phyloP scores from a whole-genome alignment of 2,113 vertebrate genomes.

The Mellivora capensis region DNA sequence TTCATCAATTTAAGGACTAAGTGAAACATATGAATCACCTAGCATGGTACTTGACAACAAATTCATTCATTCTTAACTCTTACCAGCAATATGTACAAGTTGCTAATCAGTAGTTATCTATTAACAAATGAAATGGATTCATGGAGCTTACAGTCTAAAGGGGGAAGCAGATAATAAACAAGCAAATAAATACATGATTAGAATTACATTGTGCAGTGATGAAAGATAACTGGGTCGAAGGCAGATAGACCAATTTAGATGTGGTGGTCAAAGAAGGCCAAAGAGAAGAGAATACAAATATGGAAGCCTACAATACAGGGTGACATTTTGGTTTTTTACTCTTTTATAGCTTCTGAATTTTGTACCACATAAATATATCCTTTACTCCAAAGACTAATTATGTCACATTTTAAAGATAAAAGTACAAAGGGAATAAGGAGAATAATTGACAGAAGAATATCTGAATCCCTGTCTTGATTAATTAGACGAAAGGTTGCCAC shows the following conservation, averaged over 20 bases:
- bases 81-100: background rate
- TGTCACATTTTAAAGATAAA: background rate
- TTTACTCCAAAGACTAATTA: background rate
- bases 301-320: background rate
- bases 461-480: background rate
- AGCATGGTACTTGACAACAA: background rate
- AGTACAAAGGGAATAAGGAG: background rate
- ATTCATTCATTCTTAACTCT: background rate
- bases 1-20: background rate
- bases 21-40: background rate
- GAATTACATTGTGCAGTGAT: background rate
- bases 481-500: background rate
- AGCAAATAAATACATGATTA: background rate
- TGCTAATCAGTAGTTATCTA: background rate
- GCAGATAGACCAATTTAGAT: background rate
- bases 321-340: background rate
- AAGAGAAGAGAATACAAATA: background rate
- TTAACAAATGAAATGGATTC: constrained; percentile 12
- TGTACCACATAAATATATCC: background rate
- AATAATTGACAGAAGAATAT: background rate
- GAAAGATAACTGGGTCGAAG: background rate
- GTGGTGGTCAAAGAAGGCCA: background rate
- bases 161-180: background rate
- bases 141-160: background rate
- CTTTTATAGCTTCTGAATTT: background rate